Evolutionary conservation across 2,113 vertebrate genomes (phyloP), one percentile per base, ranked within the genome.

Genomic region (Vicugna pacos): DNA sequence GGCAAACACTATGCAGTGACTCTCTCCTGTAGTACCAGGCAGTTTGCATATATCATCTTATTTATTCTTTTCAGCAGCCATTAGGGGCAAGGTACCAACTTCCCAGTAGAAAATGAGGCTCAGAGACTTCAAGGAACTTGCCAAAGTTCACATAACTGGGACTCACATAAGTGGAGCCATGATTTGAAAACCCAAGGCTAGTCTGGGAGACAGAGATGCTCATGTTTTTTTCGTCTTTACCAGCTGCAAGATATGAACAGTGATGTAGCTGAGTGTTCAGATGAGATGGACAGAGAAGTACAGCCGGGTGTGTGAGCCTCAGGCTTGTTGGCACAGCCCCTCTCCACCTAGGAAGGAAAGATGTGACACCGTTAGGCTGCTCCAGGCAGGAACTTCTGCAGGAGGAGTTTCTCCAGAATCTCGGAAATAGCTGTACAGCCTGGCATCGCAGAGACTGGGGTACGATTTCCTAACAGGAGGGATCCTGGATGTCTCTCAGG

Each of bases 11-110:
- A 22, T 35, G 6, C 84, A 77, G 72, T 88, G 65, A 62, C 20
- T 65, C n/a, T 32, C 5, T 92, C 54, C 35, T 56, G n/a, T 94
- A 58, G 38, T 28, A 16, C 20, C 32, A 81, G 80, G 35, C 28
- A 67, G 62, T 89, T 96, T 48, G 30, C 50, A 48, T 77, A 30
- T 84, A 50, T 91, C 75, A 73, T 70, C 82, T 82, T 89, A 79
- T 62, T 73, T 86, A 58, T 97, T 81, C 17, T 77, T 32, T 48
- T 81, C 46, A 58, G 81, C 35, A 73, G 9, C 42, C 22, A n/a
- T 89, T 52, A 10, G 42, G 24, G 48, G 3, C 11, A 81, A 92
- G 72, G 32, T 48, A 35, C 67, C 35, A 83, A 8, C 91, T 81
- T 95, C n/a, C 46, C 8, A 54, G 35, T 83, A 60, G 69, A 30